These are phyloP conservation scores for Temnothorax unifasciatus DNA, from an alignment of 2,888 invertebrate species.

Conservation along the genomic window DNA sequence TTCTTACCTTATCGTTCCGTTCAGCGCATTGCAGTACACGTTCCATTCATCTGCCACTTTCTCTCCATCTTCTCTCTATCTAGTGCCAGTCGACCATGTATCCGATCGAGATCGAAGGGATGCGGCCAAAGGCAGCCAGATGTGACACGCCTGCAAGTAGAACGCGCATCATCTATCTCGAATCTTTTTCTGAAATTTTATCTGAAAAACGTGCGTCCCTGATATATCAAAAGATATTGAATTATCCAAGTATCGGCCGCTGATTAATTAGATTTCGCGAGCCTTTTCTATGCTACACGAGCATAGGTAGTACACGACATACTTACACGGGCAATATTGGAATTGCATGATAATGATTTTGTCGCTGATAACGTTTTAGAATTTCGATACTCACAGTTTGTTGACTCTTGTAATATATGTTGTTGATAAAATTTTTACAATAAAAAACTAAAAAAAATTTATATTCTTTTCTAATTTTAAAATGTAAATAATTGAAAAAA, in stretches of 20 bases:
- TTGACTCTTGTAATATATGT: no score
- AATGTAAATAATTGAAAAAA: no score
- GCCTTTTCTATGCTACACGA: not conserved
- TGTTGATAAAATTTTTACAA: no score
- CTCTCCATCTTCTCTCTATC: not conserved
- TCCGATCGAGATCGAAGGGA: not conserved
- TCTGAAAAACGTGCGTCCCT: not conserved
- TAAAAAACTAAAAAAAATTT: no score
- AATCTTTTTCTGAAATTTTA: not conserved
- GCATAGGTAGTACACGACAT: not conserved
- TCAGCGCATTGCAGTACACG: not conserved
- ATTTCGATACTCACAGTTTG: no score
- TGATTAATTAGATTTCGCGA: constrained; percentile 3
- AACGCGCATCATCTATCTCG: no score
- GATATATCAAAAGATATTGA: not conserved
- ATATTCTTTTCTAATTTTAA: no score
- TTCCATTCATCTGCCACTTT: constrained; percentile 25
- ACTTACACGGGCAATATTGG: not conserved
- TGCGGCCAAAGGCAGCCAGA: no score
- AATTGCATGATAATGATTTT: not conserved
- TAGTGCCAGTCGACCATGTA: no score
- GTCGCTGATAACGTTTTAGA: not conserved
- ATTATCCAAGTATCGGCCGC: not conserved
- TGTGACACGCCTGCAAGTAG: no score
- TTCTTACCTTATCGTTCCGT: constrained; percentile 19